Base-by-base conservation (phyloP, 2,888 invertebrate species). In the Itoplectis maculator region DNA sequence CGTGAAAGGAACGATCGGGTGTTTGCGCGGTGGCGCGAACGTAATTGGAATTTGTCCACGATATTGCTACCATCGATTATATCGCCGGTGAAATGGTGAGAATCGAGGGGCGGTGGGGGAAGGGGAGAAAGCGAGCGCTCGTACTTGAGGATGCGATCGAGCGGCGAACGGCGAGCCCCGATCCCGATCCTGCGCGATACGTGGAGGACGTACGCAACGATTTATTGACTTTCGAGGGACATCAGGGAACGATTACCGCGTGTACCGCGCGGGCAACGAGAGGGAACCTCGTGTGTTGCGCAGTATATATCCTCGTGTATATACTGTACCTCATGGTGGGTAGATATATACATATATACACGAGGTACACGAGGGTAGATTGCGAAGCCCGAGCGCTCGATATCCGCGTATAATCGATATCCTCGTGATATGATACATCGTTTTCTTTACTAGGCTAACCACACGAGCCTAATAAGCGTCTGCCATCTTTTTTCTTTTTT, bases 21-120 rank as follows among this genome's bases (percentile, higher is more conserved):
- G 72, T 70, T 70, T n/a, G n/a, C 49, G 49, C 51, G 61, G 69
- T 49, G 49, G 78, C 65, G 72, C 61, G 73, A 69, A 74, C 59
- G 69, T 83, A 83, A 83, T 83, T 83, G 81, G 81, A 83, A 83
- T 81, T 83, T 81, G 81, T 83, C 77, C 78, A 70, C 65, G 74
- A 82, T 79, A 78, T 72, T 78, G 61, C 63, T 40, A 45, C 66
- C 42, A 78, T 59, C 78, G 78, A 81, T 78, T 81, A 78, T 77
- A 70, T 69, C 66, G 35, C 70, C 40, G 69, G 59, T 37, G 47
- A 59, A 35, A 42, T 59, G 47, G 72, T 56, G 73, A 74, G 63
- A 51, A 59, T 59, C 59, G 40, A 37, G 29, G 63, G 49, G 73
- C n/a, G n/a, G 29, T 37, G 9, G 37, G 63, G 49, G 49, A 37